Base-by-base conservation (phyloP, 2,113 vertebrate species). In the Scartelaos histophorus region DNA sequence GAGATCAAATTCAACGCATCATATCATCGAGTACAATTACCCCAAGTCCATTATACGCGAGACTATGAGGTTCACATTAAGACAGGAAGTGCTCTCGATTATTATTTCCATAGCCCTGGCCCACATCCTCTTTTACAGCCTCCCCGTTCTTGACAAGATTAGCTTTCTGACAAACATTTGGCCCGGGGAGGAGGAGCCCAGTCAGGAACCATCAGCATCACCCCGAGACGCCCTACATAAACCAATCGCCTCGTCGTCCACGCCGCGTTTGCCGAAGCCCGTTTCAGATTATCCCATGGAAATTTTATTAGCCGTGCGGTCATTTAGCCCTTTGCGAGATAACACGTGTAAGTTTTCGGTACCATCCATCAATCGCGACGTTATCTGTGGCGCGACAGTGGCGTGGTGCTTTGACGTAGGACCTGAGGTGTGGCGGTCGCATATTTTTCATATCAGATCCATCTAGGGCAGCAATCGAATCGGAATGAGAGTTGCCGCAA, bases 171-270 rank as follows among this genome's bases (percentile, higher is more conserved):
- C 53, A 73, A 76, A 70, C 79, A 45, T 61, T 43, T 25, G 68
- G 81, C 74, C 84, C 10, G 65, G 16, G 71, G 74, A 49, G 53
- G 60, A 71, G 79, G 49, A 69, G 73, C 43, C 3, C 34, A 64
- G 78, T 83, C 85, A 45, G 51, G 46, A 78, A 38, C 5, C n/a
- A 85, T 88, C 69, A 82, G 29, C 75, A 29, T 85, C 87, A 85
- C 25, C 25, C 19, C 47, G 57, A 49, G 25, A 66, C 58, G 69
- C 69, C 71, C 67, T 16, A 17, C 5, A 24, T 75, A 22, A n/a
- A n/a, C 73, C 51, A 54, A 51, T 54, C 51, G 10, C 7, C 0
- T 21, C 51, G 10, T 7, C 21, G 7, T 54, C n/a, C 19, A 69
- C 49, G 67, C 19, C 65, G 4, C 56, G 25, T 24, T 25, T 5